Percentiles rank a stretch among this genome's conserved stretches.
Conservation (phyloP, 37 sponge, comb jelly and placozoan species). For the Cladorhizidae sp. region DNA sequence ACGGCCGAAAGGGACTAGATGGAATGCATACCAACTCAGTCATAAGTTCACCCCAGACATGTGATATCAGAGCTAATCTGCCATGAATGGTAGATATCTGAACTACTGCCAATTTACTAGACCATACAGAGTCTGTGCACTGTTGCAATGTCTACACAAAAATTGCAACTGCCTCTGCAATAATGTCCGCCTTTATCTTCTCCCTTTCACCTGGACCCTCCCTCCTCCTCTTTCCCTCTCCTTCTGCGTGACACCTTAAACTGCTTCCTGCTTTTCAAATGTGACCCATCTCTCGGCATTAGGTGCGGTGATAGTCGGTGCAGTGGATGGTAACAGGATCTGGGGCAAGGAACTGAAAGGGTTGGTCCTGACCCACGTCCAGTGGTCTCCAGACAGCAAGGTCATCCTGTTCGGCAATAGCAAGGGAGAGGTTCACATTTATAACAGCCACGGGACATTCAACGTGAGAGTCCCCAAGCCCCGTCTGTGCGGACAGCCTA, state of each 20-base stretch:
- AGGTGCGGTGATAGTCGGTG: conserved; percentile 95
- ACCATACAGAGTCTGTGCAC: too few relatives aligned
- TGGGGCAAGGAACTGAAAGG: conserved; percentile 97
- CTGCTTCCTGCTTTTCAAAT: too few relatives aligned
- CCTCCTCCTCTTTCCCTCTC: not conserved
- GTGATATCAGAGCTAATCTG: too few relatives aligned
- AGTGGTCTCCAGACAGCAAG: conserved; percentile 94
- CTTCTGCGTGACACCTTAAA: not conserved
- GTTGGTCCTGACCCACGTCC: conserved; percentile 59
- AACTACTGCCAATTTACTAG: too few relatives aligned
- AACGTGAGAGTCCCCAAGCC: conserved; percentile 50
- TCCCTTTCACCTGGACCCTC: not conserved
- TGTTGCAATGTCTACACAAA: too few relatives aligned
- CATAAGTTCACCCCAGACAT: too few relatives aligned
- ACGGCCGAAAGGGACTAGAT: too few relatives aligned
- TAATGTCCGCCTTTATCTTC: not conserved
- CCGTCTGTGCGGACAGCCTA: conserved; percentile 13
- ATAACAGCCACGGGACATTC: conserved; percentile 75
- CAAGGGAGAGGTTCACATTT: conserved; percentile 83
- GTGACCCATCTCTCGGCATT: not conserved
- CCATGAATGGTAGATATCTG: too few relatives aligned
- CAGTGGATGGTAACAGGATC: conserved; percentile 91
- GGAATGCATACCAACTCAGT: too few relatives aligned
- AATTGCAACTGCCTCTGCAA: too few relatives aligned
- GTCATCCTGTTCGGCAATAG: conserved; percentile 86